Evolutionary conservation across 2,797 vertebrate genomes (phyloP).

Genomic region (Propithecus perrieri): DNA sequence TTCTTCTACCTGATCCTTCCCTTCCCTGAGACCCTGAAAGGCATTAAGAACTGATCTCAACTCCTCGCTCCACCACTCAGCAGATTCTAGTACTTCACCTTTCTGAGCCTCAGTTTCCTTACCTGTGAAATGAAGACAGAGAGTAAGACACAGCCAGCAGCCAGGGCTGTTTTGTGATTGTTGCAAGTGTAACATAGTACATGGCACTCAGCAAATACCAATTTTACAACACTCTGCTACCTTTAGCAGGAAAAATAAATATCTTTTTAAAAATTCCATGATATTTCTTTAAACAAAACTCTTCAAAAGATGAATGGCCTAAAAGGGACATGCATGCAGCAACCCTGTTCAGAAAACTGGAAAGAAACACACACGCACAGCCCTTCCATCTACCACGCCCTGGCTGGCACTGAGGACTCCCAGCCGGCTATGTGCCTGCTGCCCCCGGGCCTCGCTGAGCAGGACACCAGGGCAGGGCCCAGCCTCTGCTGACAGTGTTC

Average conservation of each 20-base stretch:
- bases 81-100: neutral
- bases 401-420: neutral
- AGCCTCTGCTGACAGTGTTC: constrained; percentile 37
- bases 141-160: neutral
- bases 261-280: neutral
- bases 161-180: neutral
- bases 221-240: neutral
- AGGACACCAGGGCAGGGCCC: constrained; percentile 7
- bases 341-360: neutral
- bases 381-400: neutral
- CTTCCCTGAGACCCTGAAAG: neutral
- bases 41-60: neutral
- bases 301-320: neutral
- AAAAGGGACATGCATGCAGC: neutral
- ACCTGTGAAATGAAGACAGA: neutral
- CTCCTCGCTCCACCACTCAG: neutral
- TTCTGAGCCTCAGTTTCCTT: neutral
- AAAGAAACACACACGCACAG: neutral
- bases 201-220: neutral
- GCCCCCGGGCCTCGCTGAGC: neutral
- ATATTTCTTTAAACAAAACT: neutral
- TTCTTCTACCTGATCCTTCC: neutral
- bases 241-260: constrained; percentile 15
- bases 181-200: neutral
- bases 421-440: neutral